A percentile compares a stretch with the other conserved stretches of the same genome.
These are phyloP conservation scores for Kryptolebias ocellatus DNA, from an alignment of 2,797 vertebrate genomes.

Conservation along the genomic window DNA sequence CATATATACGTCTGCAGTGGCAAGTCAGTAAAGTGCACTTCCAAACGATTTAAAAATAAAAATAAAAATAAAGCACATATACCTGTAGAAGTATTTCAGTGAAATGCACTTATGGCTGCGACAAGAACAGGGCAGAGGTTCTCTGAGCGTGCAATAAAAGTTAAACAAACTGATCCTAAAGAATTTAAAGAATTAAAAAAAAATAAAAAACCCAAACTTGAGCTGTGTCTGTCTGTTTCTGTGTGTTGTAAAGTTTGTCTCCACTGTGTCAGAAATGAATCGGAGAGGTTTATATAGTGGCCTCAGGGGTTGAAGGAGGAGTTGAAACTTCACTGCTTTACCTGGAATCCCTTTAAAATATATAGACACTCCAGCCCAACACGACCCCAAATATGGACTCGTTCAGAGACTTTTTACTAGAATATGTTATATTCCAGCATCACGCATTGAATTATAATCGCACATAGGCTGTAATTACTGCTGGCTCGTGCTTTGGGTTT, in stretches of 20 bases:
- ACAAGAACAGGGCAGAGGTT: not conserved
- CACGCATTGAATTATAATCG: no score
- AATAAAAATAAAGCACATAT: not conserved
- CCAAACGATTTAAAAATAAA: not conserved
- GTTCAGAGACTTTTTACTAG: not conserved
- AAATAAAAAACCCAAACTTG: slow-evolving; percentile 1
- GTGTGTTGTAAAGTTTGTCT: slow-evolving; percentile 27
- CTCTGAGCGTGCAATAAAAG: not conserved
- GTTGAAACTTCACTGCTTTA: slow-evolving; percentile 38
- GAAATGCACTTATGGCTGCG: slow-evolving; percentile 25
- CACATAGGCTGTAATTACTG: not conserved
- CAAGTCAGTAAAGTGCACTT: not conserved
- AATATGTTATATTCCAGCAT: not conserved
- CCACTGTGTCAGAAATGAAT: slow-evolving; percentile 31
- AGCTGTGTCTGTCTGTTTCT: slow-evolving; percentile 14
- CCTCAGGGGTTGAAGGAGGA: slow-evolving; percentile 56
- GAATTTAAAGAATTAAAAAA: slow-evolving; percentile 1
- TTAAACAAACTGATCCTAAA: not conserved
- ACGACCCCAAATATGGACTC: not conserved
- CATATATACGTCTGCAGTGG: not conserved
- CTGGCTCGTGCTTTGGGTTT: not conserved
- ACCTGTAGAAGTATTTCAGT: slow-evolving; percentile 19
- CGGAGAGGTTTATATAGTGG: slow-evolving; percentile 47
- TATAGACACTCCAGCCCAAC: not conserved
- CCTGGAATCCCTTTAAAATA: not conserved